Percentiles rank a stretch among this genome's conserved stretches.
Conservation (phyloP, 92 coral and sea anemone species). For the Meandrina meandrites region DNA sequence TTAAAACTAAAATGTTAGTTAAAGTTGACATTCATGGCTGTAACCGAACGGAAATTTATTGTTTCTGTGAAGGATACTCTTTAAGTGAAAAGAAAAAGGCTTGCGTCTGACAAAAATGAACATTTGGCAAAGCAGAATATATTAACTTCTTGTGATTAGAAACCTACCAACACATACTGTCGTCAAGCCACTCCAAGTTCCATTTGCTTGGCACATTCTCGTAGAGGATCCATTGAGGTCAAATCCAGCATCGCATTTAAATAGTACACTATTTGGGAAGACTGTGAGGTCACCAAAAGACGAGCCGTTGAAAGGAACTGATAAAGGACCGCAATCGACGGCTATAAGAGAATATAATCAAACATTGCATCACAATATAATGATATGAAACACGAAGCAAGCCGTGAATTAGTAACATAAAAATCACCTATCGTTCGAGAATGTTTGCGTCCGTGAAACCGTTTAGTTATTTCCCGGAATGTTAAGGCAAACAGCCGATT, state of each 20-base stretch:
- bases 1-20: neutral
- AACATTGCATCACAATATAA: neutral
- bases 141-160: too few relatives aligned
- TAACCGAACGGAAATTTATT: neutral
- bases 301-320: conserved; percentile 8
- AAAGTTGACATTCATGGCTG: neutral
- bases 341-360: neutral
- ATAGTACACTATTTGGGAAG: conserved; percentile 22
- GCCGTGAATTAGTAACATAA: too few relatives aligned
- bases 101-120: too few relatives aligned
- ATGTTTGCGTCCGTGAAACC: neutral
- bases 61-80: neutral
- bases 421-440: too few relatives aligned
- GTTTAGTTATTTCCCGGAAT: neutral
- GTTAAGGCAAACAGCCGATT: neutral
- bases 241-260: conserved; percentile 40
- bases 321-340: conserved; percentile 2
- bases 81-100: neutral
- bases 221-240: conserved; percentile 26
- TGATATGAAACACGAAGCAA: neutral
- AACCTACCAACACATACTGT: conserved; percentile 24
- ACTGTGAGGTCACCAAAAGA: conserved; percentile 30
- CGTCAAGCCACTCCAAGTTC: conserved; percentile 35
- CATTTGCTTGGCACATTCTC: conserved; percentile 45
- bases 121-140: too few relatives aligned